Evolutionary conservation across 2,797 vertebrate species (phyloP).

Genomic region (Oryzias dopingdopingensis): DNA sequence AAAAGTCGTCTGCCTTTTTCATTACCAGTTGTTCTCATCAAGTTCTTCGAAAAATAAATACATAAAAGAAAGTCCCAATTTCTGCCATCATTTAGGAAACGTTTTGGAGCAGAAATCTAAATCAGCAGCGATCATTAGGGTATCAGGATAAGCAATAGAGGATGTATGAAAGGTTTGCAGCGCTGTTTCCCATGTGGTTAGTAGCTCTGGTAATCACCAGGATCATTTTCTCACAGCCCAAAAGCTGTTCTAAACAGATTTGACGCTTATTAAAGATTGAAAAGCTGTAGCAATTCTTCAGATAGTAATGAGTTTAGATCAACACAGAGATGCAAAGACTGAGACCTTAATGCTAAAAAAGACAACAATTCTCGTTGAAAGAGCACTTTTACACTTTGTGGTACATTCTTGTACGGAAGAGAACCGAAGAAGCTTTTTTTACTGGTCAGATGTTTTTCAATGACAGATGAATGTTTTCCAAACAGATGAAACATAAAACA

Average conservation of each 20-base stretch:
- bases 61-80: not conserved
- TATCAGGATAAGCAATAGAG: conserved; percentile 14
- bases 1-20: conserved; percentile 15
- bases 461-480: no score
- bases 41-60: not conserved
- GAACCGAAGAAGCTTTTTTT: no score
- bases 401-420: no score
- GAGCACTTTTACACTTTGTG: no score
- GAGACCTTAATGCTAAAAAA: not conserved
- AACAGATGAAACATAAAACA: no score
- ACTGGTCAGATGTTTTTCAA: no score
- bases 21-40: conserved; percentile 17
- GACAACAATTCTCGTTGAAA: no score
- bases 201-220: conserved; percentile 2
- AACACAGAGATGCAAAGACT: not conserved
- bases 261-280: conserved; percentile 4
- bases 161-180: conserved; percentile 27
- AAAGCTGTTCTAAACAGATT: not conserved
- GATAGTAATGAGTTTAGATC: not conserved
- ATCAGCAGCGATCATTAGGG: conserved; percentile 10
- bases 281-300: conserved; percentile 7
- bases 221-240: conserved; percentile 16
- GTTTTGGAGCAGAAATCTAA: conserved; percentile 17
- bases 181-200: conserved; percentile 10
- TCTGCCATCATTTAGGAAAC: conserved; percentile 23